These are phyloP conservation scores for Sitodiplosis mosellana DNA, from an alignment of 1,140 invertebrate genomes.

Conservation along the genomic window DNA sequence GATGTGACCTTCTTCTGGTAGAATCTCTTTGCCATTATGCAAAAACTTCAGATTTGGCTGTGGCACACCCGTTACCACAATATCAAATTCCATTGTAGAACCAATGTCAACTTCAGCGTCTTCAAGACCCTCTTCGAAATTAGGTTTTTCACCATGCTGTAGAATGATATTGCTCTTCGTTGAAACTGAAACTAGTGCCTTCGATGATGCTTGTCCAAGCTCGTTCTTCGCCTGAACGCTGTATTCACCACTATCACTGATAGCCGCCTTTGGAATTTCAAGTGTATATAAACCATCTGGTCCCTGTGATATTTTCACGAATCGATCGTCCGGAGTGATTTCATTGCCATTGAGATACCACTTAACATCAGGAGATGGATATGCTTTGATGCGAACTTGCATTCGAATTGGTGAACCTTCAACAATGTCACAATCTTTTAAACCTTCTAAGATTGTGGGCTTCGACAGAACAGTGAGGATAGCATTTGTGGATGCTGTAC, in stretches of 20 bases:
- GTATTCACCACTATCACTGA: conserved; percentile 62
- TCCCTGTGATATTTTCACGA: conserved; percentile 37
- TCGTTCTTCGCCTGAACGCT: conserved; percentile 51
- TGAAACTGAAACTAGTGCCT: conserved; percentile 81
- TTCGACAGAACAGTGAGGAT: conserved; percentile 51
- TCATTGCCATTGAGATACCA: conserved; percentile 72
- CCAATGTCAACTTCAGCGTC: conserved; percentile 43
- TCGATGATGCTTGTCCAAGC: conserved; percentile 61
- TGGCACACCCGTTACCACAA: conserved; percentile 58
- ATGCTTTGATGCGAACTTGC: conserved; percentile 72
- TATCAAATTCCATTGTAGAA: conserved; percentile 7
- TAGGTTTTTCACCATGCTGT: conserved; percentile 33
- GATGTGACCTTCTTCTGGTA: conserved; percentile 43
- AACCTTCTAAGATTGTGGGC: conserved; percentile 44
- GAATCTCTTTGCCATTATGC: conserved; percentile 55
- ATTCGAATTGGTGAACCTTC: conserved; percentile 55
- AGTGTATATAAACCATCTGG: conserved; percentile 57
- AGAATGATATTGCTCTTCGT: conserved; percentile 27
- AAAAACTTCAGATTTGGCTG: conserved; percentile 71
- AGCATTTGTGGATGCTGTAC: conserved; percentile 45
- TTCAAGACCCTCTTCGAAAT: conserved; percentile 48
- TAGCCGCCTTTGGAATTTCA: conserved; percentile 47
- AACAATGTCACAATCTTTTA: conserved; percentile 43
- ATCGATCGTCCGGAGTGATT: conserved; percentile 29
- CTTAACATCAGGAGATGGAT: conserved; percentile 76